Percentiles rank a stretch among this genome's conserved stretches.
Evolutionary conservation across 2,888 invertebrate species (phyloP).

Genomic region (Thumatha senex): DNA sequence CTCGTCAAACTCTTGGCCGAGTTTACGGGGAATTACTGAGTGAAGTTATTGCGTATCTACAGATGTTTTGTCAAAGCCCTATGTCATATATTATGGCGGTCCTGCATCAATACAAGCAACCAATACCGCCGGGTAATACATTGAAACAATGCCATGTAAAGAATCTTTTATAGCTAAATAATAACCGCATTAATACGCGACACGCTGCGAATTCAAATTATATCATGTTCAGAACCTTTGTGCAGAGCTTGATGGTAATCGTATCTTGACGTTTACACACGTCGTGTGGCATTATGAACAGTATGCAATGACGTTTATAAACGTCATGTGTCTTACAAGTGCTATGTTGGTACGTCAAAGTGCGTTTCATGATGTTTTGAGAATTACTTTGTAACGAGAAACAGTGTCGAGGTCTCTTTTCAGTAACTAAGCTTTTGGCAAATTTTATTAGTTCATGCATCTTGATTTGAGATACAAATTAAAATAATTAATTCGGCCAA

Average conservation of each 20-base stretch:
- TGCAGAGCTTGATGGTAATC: conserved; percentile 24
- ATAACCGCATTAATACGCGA: conserved; percentile 31
- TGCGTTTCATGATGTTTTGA: conserved; percentile 8
- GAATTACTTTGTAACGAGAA: neutral
- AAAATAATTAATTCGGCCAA: too few relatives aligned
- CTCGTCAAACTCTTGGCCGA: too few relatives aligned
- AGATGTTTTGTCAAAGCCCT: too few relatives aligned
- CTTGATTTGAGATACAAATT: neutral
- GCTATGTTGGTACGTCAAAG: neutral
- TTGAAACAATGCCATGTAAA: conserved; percentile 29
- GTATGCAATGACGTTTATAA: conserved; percentile 15
- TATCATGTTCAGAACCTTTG: conserved; percentile 24
- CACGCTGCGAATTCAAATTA: conserved; percentile 37
- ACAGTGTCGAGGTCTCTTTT: neutral
- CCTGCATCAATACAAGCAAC: too few relatives aligned
- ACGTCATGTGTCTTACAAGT: conserved; percentile 14
- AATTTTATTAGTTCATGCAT: neutral
- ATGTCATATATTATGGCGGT: too few relatives aligned
- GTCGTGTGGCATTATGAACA: conserved; percentile 5
- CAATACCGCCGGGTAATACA: conserved; percentile 16
- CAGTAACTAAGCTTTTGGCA: neutral
- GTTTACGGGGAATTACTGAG: too few relatives aligned
- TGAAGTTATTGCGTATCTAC: too few relatives aligned
- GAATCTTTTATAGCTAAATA: conserved; percentile 29
- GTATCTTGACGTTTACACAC: conserved; percentile 8